Conservation (phyloP, 2,888 invertebrate species). For the Lasius platythorax region DNA sequence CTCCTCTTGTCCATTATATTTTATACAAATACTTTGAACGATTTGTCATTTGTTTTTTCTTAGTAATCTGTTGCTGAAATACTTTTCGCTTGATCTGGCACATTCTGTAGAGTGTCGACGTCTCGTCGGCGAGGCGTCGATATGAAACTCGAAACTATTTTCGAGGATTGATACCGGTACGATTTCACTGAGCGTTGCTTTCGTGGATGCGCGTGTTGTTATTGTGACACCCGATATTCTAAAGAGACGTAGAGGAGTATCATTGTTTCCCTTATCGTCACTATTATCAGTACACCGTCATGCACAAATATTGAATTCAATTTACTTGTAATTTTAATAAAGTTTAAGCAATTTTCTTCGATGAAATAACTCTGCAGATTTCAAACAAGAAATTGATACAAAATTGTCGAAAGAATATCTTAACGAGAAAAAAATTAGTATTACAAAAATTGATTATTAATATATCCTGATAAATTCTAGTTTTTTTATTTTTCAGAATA, state of each 20-base stretch:
- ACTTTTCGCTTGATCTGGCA: not conserved
- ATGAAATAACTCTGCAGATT: not conserved
- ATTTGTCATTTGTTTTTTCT: constrained; percentile 2
- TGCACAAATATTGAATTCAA: constrained; percentile 7
- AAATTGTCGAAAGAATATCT: not conserved
- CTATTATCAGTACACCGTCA: constrained; percentile 11
- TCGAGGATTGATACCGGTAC: constrained; percentile 48
- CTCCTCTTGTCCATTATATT: not conserved
- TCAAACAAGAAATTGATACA: not conserved
- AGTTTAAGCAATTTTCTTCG: not conserved
- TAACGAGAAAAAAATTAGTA: not conserved
- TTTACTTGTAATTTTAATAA: constrained; percentile 3
- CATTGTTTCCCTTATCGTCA: constrained; percentile 12
- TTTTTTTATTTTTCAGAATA: not conserved
- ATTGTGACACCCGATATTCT: constrained; percentile 44
- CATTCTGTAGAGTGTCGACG: not conserved
- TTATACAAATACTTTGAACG: not conserved
- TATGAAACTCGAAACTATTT: constrained; percentile 47
- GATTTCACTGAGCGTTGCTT: constrained; percentile 46
- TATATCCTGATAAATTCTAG: not conserved
- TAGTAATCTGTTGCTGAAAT: not conserved
- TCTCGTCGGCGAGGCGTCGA: constrained; percentile 40
- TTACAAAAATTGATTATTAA: not conserved
- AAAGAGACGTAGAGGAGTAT: not conserved
- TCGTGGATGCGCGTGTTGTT: constrained; percentile 39